A percentile compares a stretch with the other conserved stretches of the same genome.
These are phyloP conservation scores for Seriola quinqueradiata DNA, from an alignment of 2,113 vertebrate genomes.

Conservation along the genomic window DNA sequence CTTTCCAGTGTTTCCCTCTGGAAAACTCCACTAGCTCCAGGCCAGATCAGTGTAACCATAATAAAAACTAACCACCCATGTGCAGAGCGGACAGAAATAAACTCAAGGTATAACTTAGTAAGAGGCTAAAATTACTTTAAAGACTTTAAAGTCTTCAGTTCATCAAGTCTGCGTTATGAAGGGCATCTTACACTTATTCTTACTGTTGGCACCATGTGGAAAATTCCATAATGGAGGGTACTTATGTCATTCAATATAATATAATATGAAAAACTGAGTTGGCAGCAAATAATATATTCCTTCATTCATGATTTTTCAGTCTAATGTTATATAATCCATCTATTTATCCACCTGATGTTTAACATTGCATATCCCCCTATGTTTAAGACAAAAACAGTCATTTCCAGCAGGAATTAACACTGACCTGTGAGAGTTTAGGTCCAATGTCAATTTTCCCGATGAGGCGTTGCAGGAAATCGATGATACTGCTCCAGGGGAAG, in stretches of 20 bases:
- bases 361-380: not conserved
- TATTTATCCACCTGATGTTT: not conserved
- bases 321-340: constrained; percentile 22
- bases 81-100: constrained; percentile 48
- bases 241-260: constrained; percentile 32
- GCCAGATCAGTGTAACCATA: constrained; percentile 59
- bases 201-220: constrained; percentile 17
- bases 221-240: constrained; percentile 26
- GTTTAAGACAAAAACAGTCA: not conserved
- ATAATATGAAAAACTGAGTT: constrained; percentile 12
- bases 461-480: constrained; percentile 88
- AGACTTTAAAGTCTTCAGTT: constrained; percentile 11
- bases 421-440: constrained; percentile 91
- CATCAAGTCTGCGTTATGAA: constrained; percentile 21
- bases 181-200: constrained; percentile 16
- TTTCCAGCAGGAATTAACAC: not conserved
- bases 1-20: constrained; percentile 79
- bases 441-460: constrained; percentile 90
- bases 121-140: constrained; percentile 37
- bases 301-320: constrained; percentile 30
- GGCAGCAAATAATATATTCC: constrained; percentile 27
- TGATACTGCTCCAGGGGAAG: constrained; percentile 93
- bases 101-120: constrained; percentile 34
- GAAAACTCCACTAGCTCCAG: constrained; percentile 71
- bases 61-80: constrained; percentile 59